phyloP scores from a whole-genome alignment of 2,888 invertebrate genomes.

The Apoda limacodes region DNA sequence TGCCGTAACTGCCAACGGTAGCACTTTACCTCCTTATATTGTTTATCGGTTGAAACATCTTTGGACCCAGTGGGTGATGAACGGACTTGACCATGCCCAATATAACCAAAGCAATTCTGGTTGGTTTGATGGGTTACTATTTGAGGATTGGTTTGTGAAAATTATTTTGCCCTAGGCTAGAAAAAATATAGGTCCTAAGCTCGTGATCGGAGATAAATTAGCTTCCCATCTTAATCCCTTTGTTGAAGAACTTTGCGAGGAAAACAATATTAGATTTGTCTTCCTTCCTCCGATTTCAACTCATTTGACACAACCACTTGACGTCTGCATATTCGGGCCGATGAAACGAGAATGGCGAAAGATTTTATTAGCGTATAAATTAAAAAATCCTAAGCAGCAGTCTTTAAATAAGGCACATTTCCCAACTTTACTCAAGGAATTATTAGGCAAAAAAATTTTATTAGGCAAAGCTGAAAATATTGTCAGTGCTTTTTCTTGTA shows the following conservation, averaged over 20 bases:
- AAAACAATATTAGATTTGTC: conserved; percentile 14
- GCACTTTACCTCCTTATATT: conserved; percentile 15
- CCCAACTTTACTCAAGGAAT: too few species aligned
- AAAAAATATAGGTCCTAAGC: conserved; percentile 12
- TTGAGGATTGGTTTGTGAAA: conserved; percentile 16
- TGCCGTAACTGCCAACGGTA: conserved; percentile 12
- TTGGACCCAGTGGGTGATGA: conserved; percentile 12
- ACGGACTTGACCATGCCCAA: conserved; percentile 15
- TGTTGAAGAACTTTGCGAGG: conserved; percentile 13
- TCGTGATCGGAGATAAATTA: conserved; percentile 19
- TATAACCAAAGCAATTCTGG: conserved; percentile 18
- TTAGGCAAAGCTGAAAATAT: too few species aligned
- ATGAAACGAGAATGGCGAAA: conserved; percentile 18
- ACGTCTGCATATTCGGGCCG: conserved; percentile 19
- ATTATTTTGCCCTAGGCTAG: conserved; percentile 14
- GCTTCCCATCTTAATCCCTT: conserved; percentile 18
- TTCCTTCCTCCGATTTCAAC: conserved; percentile 19
- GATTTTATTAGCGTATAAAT: conserved; percentile 18
- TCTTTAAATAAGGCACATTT: too few species aligned
- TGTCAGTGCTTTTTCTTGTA: too few species aligned
- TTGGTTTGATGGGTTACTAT: conserved; percentile 18
- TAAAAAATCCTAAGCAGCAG: conserved; percentile 18
- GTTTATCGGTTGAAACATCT: conserved; percentile 16
- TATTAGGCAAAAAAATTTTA: too few species aligned
- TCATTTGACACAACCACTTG: conserved; percentile 18